These are phyloP conservation scores for Tetramorium simillimum DNA, from an alignment of 1,140 invertebrate species.

Conservation along the genomic window DNA sequence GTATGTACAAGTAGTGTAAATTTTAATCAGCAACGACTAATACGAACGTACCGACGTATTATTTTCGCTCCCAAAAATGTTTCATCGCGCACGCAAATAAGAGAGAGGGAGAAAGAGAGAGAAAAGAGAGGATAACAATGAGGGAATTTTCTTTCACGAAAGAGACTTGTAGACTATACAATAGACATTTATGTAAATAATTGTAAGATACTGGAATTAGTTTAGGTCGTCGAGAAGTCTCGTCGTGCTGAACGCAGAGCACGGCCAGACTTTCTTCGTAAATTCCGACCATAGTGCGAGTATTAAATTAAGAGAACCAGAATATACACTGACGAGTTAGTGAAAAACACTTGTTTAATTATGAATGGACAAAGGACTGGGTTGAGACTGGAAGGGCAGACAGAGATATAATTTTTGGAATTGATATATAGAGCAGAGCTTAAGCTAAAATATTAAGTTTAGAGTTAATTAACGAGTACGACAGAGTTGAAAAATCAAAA, in stretches of 20 bases:
- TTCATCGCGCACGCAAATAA: neutral
- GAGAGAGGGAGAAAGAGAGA: neutral
- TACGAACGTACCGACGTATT: neutral
- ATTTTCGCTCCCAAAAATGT: constrained; percentile 15
- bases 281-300: neutral
- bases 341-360: constrained; percentile 7
- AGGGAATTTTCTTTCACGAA: neutral
- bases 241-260: neutral
- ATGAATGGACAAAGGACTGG: neutral
- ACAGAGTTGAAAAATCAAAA: neutral
- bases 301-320: constrained; percentile 2
- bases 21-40: neutral
- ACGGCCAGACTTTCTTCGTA: neutral
- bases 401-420: neutral
- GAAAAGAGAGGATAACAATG: neutral
- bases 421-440: neutral
- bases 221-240: neutral
- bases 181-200: constrained; percentile 13
- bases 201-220: constrained; percentile 19
- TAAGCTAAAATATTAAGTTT: constrained; percentile 1
- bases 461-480: neutral
- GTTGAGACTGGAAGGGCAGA: neutral
- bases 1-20: neutral
- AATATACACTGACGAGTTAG: neutral
- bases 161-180: neutral